Conservation (phyloP, 2,113 vertebrate species). For the Orycteropus afer region DNA sequence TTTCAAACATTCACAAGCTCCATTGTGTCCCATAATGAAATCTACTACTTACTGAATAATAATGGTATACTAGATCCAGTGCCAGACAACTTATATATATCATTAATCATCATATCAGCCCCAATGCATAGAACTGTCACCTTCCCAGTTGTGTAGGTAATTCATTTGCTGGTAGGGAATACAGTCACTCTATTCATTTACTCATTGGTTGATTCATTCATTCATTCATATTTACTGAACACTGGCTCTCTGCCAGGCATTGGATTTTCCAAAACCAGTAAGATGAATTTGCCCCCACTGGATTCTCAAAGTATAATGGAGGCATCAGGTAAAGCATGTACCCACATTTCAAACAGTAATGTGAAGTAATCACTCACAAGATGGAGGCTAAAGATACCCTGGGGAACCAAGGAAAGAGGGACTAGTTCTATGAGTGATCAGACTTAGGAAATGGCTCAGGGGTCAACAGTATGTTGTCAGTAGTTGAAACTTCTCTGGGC, state of each 20-base stretch:
- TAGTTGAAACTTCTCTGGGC: not conserved
- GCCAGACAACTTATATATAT: not conserved
- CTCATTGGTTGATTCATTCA: not conserved
- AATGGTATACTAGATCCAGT: not conserved
- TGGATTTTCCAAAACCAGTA: not conserved
- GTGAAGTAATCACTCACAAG: not conserved
- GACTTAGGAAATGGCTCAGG: not conserved
- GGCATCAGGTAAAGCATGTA: not conserved
- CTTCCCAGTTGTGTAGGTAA: not conserved
- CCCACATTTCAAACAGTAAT: not conserved
- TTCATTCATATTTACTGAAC: conserved; percentile 7
- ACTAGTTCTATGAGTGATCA: not conserved
- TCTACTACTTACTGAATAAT: not conserved
- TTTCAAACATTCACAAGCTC: not conserved
- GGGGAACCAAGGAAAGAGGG: not conserved
- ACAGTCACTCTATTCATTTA: not conserved
- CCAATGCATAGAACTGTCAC: not conserved
- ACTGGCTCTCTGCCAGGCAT: not conserved
- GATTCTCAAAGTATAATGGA: not conserved
- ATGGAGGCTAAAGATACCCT: not conserved
- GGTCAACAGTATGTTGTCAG: not conserved
- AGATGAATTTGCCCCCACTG: not conserved
- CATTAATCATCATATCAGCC: not conserved
- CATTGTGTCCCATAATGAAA: not conserved
- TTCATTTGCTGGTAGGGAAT: not conserved